phyloP scores from a whole-genome alignment of 2,888 invertebrate species.

The Mesorhabditis sp. region DNA sequence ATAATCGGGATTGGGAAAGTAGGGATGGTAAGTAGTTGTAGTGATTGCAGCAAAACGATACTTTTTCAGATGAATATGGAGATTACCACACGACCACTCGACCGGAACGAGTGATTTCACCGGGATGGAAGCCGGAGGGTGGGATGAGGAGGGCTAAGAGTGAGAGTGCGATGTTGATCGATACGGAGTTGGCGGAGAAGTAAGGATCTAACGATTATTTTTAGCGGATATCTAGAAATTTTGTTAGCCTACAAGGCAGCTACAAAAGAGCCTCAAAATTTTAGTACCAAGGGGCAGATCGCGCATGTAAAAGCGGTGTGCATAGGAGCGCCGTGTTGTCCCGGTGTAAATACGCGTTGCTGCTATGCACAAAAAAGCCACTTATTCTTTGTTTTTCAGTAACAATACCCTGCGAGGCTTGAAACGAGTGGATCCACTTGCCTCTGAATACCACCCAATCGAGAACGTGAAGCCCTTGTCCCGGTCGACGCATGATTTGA shows the following conservation, averaged over 20 bases:
- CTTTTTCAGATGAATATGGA: not conserved
- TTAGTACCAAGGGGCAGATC: too few relatives aligned
- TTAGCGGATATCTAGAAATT: too few relatives aligned
- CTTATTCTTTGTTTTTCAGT: not conserved
- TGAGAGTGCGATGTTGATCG: constrained; percentile 41
- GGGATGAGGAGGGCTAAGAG: constrained; percentile 51
- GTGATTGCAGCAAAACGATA: not conserved
- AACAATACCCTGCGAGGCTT: not conserved
- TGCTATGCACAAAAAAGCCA: too few relatives aligned
- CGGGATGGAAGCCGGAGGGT: constrained; percentile 14
- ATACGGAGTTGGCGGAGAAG: constrained; percentile 9
- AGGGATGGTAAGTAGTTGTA: not conserved
- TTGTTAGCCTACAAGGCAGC: too few relatives aligned
- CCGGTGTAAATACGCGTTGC: too few relatives aligned
- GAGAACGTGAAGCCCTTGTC: not conserved
- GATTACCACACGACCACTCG: not conserved
- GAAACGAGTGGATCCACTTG: not conserved
- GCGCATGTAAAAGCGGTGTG: too few relatives aligned
- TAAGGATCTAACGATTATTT: not conserved
- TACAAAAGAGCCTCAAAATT: too few relatives aligned
- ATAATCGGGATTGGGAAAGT: constrained; percentile 23
- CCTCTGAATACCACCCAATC: constrained; percentile 8
- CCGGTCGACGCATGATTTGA: constrained; percentile 6
- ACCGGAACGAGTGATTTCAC: not conserved
- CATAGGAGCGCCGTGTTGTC: too few relatives aligned